phyloP scores from a whole-genome alignment of 2,888 invertebrate species.

The Acleris holmiana region DNA sequence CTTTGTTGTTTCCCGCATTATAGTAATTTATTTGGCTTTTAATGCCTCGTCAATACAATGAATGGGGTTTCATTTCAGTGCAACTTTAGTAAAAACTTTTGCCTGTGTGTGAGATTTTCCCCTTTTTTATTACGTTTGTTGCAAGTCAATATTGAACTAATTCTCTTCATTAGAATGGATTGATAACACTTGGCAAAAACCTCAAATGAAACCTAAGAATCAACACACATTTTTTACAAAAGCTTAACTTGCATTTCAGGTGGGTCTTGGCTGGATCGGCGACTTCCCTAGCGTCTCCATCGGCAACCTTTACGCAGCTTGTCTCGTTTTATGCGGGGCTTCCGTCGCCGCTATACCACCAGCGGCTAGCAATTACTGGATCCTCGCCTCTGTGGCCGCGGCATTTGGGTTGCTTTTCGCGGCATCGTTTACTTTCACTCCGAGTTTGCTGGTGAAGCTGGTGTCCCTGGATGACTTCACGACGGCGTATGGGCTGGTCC shows the following conservation, averaged over 20 bases:
- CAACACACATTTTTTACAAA: no score
- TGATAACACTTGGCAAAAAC: no score
- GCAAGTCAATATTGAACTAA: no score
- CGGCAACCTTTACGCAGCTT: slow-evolving; percentile 91
- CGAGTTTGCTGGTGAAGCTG: slow-evolving; percentile 93
- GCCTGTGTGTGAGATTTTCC: no score
- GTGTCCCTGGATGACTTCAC: slow-evolving; percentile 96
- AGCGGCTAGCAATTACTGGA: slow-evolving; percentile 75
- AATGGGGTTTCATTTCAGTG: neutral
- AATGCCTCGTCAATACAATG: slow-evolving; percentile 9
- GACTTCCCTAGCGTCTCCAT: slow-evolving; percentile 94
- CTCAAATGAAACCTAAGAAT: no score
- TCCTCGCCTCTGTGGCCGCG: slow-evolving; percentile 80
- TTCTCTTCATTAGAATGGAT: no score
- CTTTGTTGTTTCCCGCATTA: slow-evolving; percentile 12
- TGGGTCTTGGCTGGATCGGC: slow-evolving; percentile 94
- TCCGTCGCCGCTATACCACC: slow-evolving; percentile 86
- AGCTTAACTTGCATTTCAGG: slow-evolving; percentile 71
- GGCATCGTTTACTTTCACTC: slow-evolving; percentile 95
- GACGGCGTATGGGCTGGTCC: slow-evolving; percentile 94
- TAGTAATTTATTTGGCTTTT: slow-evolving; percentile 29
- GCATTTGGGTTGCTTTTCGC: slow-evolving; percentile 96
- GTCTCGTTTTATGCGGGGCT: slow-evolving; percentile 88
- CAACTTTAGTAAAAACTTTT: neutral
- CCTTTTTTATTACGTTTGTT: no score